Evolutionary conservation across 2,113 vertebrate genomes (phyloP).

Genomic region (Microtus ochrogaster): DNA sequence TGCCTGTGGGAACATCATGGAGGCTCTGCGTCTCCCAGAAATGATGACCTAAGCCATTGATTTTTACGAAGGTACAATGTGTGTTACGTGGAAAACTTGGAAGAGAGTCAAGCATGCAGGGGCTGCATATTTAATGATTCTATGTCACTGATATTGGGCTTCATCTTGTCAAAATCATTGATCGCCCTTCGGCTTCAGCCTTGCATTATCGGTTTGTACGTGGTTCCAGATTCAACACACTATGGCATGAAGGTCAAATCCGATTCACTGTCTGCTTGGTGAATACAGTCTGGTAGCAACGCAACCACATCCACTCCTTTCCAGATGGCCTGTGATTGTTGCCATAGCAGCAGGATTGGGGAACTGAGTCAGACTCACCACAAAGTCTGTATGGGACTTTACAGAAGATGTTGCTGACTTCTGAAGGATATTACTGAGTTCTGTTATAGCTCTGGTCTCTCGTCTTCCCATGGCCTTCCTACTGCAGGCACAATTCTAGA

Average conservation of each 20-base stretch:
- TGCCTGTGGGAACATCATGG: too few species aligned
- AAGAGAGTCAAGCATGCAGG: not conserved
- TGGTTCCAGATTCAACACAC: not conserved
- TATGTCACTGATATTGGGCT: not conserved
- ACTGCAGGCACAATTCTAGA: not conserved
- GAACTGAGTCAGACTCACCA: not conserved
- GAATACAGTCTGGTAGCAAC: not conserved
- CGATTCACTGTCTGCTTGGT: not conserved
- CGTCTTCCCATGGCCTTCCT: not conserved
- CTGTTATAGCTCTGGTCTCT: not conserved
- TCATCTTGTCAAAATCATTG: not conserved
- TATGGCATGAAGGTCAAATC: not conserved
- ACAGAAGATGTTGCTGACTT: not conserved
- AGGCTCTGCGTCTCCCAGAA: not conserved
- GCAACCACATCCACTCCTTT: not conserved
- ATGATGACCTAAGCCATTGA: not conserved
- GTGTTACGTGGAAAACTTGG: not conserved
- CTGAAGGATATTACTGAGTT: not conserved
- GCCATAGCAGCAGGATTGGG: not conserved
- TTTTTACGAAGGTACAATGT: not conserved
- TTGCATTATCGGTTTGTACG: not conserved
- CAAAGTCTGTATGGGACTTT: not conserved
- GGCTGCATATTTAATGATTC: not conserved
- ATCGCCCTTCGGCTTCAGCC: not conserved
- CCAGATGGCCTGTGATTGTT: not conserved